These are phyloP conservation scores for Drosophila borborema DNA, from an alignment of 2,888 invertebrate genomes.

Conservation along the genomic window DNA sequence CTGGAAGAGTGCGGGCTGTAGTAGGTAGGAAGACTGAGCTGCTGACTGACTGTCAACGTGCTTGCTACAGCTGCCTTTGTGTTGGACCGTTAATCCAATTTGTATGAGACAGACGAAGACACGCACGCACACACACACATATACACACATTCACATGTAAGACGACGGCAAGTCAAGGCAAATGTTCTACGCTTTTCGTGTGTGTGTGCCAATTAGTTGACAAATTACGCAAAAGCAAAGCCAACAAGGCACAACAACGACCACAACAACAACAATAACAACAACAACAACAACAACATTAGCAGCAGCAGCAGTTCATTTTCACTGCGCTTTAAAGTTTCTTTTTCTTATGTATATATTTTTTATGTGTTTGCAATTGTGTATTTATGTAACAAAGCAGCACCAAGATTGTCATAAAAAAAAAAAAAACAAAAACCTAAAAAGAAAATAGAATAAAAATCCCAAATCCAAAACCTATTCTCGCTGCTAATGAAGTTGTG, in stretches of 20 bases:
- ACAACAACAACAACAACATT: background rate
- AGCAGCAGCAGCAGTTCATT: conserved; percentile 26
- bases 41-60: conserved; percentile 34
- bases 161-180: conserved; percentile 46
- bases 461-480: conserved; percentile 34
- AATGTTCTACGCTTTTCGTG: conserved; percentile 18
- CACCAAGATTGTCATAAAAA: conserved; percentile 47
- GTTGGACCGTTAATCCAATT: conserved; percentile 68
- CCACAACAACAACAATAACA: background rate
- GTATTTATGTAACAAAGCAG: conserved; percentile 60
- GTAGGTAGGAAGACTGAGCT: background rate
- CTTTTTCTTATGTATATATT: conserved; percentile 14
- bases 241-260: conserved; percentile 29
- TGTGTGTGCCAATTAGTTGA: conserved; percentile 69
- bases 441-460: conserved; percentile 18
- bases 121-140: conserved; percentile 9
- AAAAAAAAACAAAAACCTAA: background rate
- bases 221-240: conserved; percentile 78
- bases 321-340: conserved; percentile 27
- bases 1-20: background rate
- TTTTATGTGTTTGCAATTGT: conserved; percentile 26
- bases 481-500: conserved; percentile 72
- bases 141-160: conserved; percentile 3
- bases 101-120: conserved; percentile 36
- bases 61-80: conserved; percentile 37